Evolutionary conservation across 2,888 invertebrate species (phyloP), one percentile per base, ranked within the genome.

Genomic region (Hirtodrosophila confusa): DNA sequence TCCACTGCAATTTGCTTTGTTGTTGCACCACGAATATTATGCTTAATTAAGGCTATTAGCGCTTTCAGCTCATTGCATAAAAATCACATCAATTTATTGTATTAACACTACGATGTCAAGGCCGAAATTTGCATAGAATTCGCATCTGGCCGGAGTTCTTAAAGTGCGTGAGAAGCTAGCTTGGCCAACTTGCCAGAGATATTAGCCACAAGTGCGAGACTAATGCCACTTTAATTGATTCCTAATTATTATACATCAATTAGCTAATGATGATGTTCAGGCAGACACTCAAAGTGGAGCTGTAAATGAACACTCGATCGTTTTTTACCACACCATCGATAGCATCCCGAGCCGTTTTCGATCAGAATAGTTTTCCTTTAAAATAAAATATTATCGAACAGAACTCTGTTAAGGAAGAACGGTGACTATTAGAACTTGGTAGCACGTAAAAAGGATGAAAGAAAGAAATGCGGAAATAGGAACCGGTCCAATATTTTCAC

Each of bases 41-140:
- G 70, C 70, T 78, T 88, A 85, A 85, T 85, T 85, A 80, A 85
- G 67, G 82, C 82, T 55, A 80, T 84, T 88, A 88, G 58, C 56
- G 49, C 40, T 63, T 57, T 51, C 44, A 54, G 56, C 68, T 61
- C 57, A 61, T 73, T 76, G 82, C 88, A 86, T 79, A 73, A 80
- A 86, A 88, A 71, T 80, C 84, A 84, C 82, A 86, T 88, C 78
- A 86, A 77, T 80, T 84, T 82, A 84, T 70, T 71, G 67, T 72
- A 82, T 74, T 69, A 56, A 70, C 71, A 69, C 68, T 76, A 69
- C 60, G 71, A 66, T 85, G 88, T 88, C 84, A 85, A 82, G 84
- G 84, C 66, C 43, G 56, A 58, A 47, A 88, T 85, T 85, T 75
- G 68, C 87, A 88, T 85, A 73, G 64, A 83, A 64, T 57, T 48